Percentiles rank a stretch among this genome's conserved stretches.
phyloP scores from a whole-genome alignment of 2,113 vertebrate species.

The Eretmochelys imbricata region DNA sequence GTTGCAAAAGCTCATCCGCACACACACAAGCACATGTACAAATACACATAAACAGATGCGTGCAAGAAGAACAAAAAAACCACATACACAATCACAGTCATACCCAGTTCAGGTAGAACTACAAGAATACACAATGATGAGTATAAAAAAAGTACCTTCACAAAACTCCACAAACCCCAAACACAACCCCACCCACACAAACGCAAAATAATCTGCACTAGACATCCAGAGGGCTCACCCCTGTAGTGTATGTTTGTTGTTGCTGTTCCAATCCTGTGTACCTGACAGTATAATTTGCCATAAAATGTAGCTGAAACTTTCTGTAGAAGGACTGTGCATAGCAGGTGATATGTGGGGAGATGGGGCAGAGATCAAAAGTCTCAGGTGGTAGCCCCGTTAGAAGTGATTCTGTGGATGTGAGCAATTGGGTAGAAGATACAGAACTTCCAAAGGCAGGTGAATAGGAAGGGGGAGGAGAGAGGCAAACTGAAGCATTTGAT shows the following conservation, averaged over 20 bases:
- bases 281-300: neutral
- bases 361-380: neutral
- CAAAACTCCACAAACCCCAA: neutral
- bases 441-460: neutral
- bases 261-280: neutral
- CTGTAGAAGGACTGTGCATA: neutral
- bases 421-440: neutral
- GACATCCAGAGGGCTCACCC: neutral
- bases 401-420: neutral
- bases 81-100: neutral
- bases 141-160: neutral
- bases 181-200: neutral
- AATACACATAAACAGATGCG: neutral
- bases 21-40: neutral
- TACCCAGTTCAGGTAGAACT: neutral
- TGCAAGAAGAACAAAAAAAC: neutral
- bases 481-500: neutral
- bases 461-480: neutral
- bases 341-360: neutral
- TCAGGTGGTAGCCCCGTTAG: neutral
- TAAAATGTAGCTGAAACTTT: neutral
- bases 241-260: neutral
- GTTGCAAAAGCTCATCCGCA: neutral
- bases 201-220: neutral
- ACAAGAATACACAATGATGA: neutral